These are phyloP conservation scores for Mobula birostris DNA, from an alignment of 2,113 vertebrate genomes.

Conservation along the genomic window DNA sequence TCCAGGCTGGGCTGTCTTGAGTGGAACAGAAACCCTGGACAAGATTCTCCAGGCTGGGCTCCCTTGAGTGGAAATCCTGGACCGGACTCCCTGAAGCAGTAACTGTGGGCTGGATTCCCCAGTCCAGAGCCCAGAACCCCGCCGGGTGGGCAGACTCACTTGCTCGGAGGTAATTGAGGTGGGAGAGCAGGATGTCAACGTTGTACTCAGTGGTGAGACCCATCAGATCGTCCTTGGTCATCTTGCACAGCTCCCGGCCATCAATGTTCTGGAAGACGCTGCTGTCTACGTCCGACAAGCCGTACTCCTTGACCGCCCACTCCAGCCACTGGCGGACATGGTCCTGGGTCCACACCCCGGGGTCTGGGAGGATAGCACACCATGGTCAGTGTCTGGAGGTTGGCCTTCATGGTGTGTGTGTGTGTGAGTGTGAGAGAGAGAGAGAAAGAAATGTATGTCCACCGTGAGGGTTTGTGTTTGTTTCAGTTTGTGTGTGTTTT, in stretches of 20 bases:
- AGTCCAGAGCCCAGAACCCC: not conserved
- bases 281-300: constrained; percentile 65
- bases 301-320: constrained; percentile 77
- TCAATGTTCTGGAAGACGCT: constrained; percentile 63
- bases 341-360: constrained; percentile 70
- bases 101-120: no score
- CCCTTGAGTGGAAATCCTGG: no score
- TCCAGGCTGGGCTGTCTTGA: no score
- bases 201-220: constrained; percentile 65
- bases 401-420: not conserved
- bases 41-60: no score
- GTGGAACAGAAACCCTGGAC: no score
- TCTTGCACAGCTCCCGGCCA: constrained; percentile 69
- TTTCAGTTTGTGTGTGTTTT: no score
- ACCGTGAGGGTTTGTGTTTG: no score
- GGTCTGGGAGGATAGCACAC: constrained; percentile 54
- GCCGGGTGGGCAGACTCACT: constrained; percentile 52
- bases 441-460: no score
- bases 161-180: constrained; percentile 70
- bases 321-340: constrained; percentile 75
- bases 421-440: no score
- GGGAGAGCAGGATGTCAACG: constrained; percentile 69
- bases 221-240: constrained; percentile 71
- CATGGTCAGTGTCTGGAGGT: constrained; percentile 47
- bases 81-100: no score